Base-by-base conservation (phyloP, 2,888 invertebrate species). In the Cybosia mesomella region DNA sequence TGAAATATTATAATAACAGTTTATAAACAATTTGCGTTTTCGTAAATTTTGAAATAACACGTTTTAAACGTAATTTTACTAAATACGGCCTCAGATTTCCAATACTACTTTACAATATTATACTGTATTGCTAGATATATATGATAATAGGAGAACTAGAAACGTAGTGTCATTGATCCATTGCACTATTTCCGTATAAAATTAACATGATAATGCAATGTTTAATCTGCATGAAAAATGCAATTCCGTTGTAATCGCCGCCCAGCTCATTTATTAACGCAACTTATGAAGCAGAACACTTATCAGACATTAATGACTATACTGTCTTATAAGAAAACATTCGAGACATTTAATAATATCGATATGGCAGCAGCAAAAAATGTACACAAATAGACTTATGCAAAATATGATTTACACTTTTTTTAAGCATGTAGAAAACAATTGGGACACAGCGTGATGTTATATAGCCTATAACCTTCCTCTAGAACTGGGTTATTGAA, bases 261-360 rank as follows among this genome's bases (percentile, higher is more conserved):
- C 24, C n/a, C 39, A 53, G 32, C n/a, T n/a, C 57, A 62, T 55
- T 43, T 60, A 66, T 60, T 61, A 66, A 15, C 10, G 61, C 22
- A 60, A 55, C 43, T 66, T 66, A 66, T 66, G 66, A 43, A 32
- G 55, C 66, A 66, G 60, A 66, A 66, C 66, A 66, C n/a, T 61
- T 61, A 66, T 60, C 60, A 28, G 24, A 28, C 39, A 66, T 60
- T 60, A 66, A 66, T 66, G 54, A 15, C 49, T 21, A 43, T 55
- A 55, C 60, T 60, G 61, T 28, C 54, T 61, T 66, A 66, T 32
- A 55, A 60, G 36, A 66, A 66, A 55, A 28, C 55, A 57, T 49
- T 49, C 18, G 7, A 39, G 4, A 13, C 11, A 8, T 18, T 34
- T 0, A 36, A 34, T 7, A 28, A 15, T 3, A 36, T 22, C 58